Evolutionary conservation across 2,888 invertebrate species (phyloP).

Genomic region (Lycia hirtaria): DNA sequence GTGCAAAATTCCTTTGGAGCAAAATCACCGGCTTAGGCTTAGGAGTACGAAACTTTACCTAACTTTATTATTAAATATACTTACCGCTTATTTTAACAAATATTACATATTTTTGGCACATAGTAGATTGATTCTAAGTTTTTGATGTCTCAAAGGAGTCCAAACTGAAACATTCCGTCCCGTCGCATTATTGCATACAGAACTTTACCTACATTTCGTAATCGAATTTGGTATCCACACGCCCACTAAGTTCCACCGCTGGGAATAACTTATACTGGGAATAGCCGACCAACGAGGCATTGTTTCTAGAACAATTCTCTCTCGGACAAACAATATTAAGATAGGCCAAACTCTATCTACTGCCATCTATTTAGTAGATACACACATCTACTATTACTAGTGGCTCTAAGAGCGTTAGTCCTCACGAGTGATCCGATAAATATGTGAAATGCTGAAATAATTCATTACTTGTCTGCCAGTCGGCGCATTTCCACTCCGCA

Average conservation of each 20-base stretch:
- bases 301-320: conserved; percentile 31
- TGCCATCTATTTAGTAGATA: background rate
- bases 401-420: no score
- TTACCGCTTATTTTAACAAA: no score
- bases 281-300: conserved; percentile 28
- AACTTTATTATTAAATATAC: no score
- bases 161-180: conserved; percentile 17
- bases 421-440: no score
- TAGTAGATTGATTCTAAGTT: background rate
- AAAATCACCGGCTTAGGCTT: no score
- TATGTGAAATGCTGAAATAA: no score
- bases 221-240: conserved; percentile 29
- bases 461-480: no score
- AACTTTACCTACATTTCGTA: conserved; percentile 25
- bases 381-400: background rate
- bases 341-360: background rate
- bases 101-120: no score
- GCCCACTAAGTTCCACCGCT: conserved; percentile 19
- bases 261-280: conserved; percentile 29
- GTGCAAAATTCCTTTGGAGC: no score
- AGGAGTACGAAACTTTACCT: no score
- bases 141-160: conserved; percentile 6
- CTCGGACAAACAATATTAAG: conserved; percentile 14
- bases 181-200: conserved; percentile 4
- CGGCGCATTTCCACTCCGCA: no score